These are phyloP conservation scores for Amblyopsis rosae DNA, from an alignment of 2,113 vertebrate genomes.

Conservation along the genomic window DNA sequence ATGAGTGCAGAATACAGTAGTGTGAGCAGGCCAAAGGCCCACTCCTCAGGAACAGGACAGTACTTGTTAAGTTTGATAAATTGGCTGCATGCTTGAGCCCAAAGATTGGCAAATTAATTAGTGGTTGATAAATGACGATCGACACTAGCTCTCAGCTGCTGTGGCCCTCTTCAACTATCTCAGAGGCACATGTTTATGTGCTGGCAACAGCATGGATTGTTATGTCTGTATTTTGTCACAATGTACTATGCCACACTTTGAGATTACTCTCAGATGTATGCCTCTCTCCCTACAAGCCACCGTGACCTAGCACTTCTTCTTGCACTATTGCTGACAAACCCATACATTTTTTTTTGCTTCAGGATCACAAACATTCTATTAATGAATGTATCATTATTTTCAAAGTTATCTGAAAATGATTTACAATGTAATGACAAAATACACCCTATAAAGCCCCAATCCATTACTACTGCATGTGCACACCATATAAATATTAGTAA, in stretches of 20 bases:
- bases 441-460: no score
- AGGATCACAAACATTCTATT: no score
- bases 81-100: constrained; percentile 79
- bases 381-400: no score
- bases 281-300: constrained; percentile 21
- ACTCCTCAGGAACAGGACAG: constrained; percentile 57
- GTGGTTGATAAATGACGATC: constrained; percentile 83
- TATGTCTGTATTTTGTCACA: constrained; percentile 82
- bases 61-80: constrained; percentile 77
- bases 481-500: no score
- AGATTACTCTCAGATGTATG: constrained; percentile 76
- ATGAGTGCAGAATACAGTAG: constrained; percentile 13
- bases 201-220: constrained; percentile 79
- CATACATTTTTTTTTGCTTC: no score
- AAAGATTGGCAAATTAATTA: constrained; percentile 84
- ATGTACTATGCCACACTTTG: neutral
- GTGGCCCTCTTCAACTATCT: constrained; percentile 65
- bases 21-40: constrained; percentile 31
- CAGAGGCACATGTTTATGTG: constrained; percentile 84
- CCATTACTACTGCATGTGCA: no score
- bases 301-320: constrained; percentile 21
- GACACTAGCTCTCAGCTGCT: constrained; percentile 55
- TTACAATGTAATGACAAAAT: no score
- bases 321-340: constrained; percentile 24
- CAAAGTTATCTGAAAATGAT: no score